phyloP scores from a whole-genome alignment of 2,113 vertebrate genomes.

The Coregonus clupeaformis region DNA sequence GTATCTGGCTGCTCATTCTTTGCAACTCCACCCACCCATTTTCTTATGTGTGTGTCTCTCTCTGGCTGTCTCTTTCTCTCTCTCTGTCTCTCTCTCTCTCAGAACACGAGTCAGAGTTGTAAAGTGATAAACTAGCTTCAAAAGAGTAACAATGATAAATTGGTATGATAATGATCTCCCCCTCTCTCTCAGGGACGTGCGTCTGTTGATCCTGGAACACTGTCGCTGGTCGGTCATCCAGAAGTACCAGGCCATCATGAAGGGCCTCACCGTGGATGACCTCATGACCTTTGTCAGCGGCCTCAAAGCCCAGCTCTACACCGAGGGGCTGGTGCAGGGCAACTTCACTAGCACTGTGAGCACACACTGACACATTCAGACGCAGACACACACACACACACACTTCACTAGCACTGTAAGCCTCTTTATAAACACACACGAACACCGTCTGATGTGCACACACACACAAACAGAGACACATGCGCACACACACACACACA shows the following conservation, averaged over 20 bases:
- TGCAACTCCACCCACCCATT: neutral
- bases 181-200: constrained; percentile 78
- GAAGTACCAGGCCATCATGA: constrained; percentile 84
- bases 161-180: too few relatives aligned
- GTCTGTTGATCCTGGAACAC: constrained; percentile 88
- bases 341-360: constrained; percentile 89
- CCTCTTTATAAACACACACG: too few relatives aligned
- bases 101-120: too few relatives aligned
- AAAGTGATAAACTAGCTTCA: too few relatives aligned
- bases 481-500: too few relatives aligned
- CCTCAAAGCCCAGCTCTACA: constrained; percentile 86
- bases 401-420: constrained; percentile 85
- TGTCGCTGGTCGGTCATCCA: constrained; percentile 92
- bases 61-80: neutral
- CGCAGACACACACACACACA: neutral
- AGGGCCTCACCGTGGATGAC: constrained; percentile 79
- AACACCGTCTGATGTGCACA: too few relatives aligned
- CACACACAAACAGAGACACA: too few relatives aligned
- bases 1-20: neutral
- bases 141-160: too few relatives aligned
- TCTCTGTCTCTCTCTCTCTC: neutral
- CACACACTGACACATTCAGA: neutral
- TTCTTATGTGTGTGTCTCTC: neutral
- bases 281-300: constrained; percentile 80
- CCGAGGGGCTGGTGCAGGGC: constrained; percentile 91